phyloP scores from a whole-genome alignment of 1,140 invertebrate genomes.

The Helicoverpa zea region DNA sequence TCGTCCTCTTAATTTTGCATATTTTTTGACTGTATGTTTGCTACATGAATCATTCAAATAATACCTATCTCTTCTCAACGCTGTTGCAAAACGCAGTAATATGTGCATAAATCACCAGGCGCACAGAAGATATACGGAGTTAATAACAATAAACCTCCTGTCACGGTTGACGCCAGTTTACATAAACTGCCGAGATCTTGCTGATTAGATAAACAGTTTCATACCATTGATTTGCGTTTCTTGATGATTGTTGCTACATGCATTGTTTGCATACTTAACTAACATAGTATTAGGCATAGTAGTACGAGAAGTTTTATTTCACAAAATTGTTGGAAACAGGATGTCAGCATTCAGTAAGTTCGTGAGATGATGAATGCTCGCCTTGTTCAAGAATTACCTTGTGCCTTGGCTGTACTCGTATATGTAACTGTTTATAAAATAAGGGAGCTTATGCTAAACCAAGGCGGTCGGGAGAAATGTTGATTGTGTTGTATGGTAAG shows the following conservation, averaged over 20 bases:
- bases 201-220: slow-evolving; percentile 2
- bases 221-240: no score
- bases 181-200: slow-evolving; percentile 2
- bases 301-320: no score
- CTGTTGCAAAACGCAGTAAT: neutral
- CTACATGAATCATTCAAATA: neutral
- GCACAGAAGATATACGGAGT: neutral
- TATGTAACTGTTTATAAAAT: slow-evolving; percentile 21
- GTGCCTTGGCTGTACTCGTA: neutral
- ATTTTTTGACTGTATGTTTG: no score
- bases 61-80: neutral
- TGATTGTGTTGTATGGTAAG: slow-evolving; percentile 21
- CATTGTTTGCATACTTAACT: no score
- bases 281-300: no score
- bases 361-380: neutral
- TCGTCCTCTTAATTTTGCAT: no score
- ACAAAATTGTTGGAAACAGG: neutral
- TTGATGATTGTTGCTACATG: no score
- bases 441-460: slow-evolving; percentile 36
- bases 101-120: neutral
- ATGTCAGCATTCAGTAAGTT: neutral
- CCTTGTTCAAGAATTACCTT: slow-evolving; percentile 1
- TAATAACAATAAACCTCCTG: slow-evolving; percentile 21
- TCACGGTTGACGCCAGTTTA: neutral
- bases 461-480: slow-evolving; percentile 35